Percentiles rank a stretch among this genome's conserved stretches.
These are phyloP conservation scores for Anticlea derivata DNA, from an alignment of 2,888 invertebrate species.

Conservation along the genomic window DNA sequence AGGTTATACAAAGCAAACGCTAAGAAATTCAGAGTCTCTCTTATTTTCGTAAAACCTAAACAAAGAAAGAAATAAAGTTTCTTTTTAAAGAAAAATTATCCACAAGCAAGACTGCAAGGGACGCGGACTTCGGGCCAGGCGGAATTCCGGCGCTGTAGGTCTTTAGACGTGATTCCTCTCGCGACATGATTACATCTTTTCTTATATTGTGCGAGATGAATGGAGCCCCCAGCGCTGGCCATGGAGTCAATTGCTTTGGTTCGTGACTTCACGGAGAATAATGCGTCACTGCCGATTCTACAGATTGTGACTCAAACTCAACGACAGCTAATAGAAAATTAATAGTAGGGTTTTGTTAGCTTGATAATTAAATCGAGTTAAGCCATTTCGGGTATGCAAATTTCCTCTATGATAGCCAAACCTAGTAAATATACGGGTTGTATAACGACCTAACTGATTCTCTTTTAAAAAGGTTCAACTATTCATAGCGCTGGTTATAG, in stretches of 20 bases:
- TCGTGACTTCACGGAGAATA: slow-evolving; percentile 54
- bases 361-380: background rate
- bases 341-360: too few species aligned
- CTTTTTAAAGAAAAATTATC: slow-evolving; percentile 64
- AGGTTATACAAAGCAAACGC: too few species aligned
- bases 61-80: slow-evolving; percentile 42
- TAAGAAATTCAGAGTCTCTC: too few species aligned
- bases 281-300: slow-evolving; percentile 37
- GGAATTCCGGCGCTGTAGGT: slow-evolving; percentile 78
- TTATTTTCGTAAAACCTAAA: slow-evolving; percentile 53
- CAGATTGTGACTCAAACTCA: background rate
- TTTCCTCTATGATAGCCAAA: too few species aligned
- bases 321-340: background rate
- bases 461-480: too few species aligned
- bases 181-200: slow-evolving; percentile 76
- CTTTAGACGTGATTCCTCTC: slow-evolving; percentile 75
- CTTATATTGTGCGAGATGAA: slow-evolving; percentile 75
- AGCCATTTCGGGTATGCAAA: background rate
- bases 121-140: slow-evolving; percentile 59
- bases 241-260: slow-evolving; percentile 65
- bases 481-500: too few species aligned
- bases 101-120: slow-evolving; percentile 53
- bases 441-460: too few species aligned
- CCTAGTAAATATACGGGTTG: too few species aligned
- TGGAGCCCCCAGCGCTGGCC: slow-evolving; percentile 56